These are phyloP conservation scores for Meghimatium bilineatum DNA, from an alignment of 2,888 invertebrate genomes.

Conservation along the genomic window DNA sequence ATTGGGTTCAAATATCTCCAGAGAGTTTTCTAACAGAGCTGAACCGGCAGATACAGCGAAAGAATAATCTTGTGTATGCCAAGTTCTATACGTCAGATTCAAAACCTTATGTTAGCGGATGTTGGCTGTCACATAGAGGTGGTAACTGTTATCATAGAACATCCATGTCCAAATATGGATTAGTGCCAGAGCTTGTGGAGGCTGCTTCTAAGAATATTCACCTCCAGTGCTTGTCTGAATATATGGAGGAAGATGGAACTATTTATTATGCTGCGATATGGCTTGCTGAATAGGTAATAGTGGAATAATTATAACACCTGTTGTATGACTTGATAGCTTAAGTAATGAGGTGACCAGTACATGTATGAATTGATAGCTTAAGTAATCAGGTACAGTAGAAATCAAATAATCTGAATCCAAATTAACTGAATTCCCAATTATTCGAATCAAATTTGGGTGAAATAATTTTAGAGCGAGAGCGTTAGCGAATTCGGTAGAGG, in stretches of 20 bases:
- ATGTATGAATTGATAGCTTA: too few species aligned
- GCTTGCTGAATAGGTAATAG: slow-evolving; percentile 40
- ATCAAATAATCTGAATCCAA: too few species aligned
- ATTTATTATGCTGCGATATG: slow-evolving; percentile 70
- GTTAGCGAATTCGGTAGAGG: too few species aligned
- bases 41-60: slow-evolving; percentile 53
- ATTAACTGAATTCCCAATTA: too few species aligned
- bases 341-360: too few species aligned
- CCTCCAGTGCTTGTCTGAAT: slow-evolving; percentile 65
- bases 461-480: too few species aligned
- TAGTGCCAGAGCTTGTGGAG: slow-evolving; percentile 67
- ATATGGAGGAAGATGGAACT: slow-evolving; percentile 62
- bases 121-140: slow-evolving; percentile 58
- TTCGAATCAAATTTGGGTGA: too few species aligned
- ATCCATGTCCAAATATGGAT: slow-evolving; percentile 68
- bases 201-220: slow-evolving; percentile 61
- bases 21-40: slow-evolving; percentile 65
- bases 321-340: background rate
- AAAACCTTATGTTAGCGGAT: slow-evolving; percentile 63
- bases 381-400: too few species aligned
- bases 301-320: background rate
- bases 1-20: slow-evolving; percentile 58
- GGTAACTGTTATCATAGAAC: slow-evolving; percentile 66
- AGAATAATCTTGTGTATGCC: slow-evolving; percentile 58
- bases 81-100: slow-evolving; percentile 64